phyloP scores from a whole-genome alignment of 2,113 vertebrate species.

The Pongo pygmaeus region DNA sequence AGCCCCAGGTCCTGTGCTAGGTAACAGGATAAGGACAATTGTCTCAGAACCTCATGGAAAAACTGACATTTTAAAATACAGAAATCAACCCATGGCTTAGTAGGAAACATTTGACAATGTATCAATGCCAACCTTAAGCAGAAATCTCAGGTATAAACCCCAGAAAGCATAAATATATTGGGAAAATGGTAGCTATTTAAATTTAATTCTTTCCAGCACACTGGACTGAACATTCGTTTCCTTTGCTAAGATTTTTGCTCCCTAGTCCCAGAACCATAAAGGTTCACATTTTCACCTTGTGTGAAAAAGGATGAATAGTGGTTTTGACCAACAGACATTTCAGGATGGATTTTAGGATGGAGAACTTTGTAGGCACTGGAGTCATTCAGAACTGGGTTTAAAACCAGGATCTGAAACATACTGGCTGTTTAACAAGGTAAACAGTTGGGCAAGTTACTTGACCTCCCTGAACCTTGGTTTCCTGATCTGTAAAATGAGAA shows the following conservation, averaged over 20 bases:
- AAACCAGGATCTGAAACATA: not conserved
- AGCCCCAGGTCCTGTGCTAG: not conserved
- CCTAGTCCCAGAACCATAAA: not conserved
- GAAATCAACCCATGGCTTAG: constrained; percentile 1
- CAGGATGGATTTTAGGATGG: constrained; percentile 1
- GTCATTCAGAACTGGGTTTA: not conserved
- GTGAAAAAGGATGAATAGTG: not conserved
- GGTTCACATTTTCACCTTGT: constrained; percentile 3
- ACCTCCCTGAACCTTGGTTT: not conserved
- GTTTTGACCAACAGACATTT: constrained; percentile 17
- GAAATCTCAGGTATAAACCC: constrained; percentile 16
- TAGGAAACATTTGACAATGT: constrained; percentile 46
- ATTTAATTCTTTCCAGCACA: constrained; percentile 29
- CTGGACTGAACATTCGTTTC: not conserved
- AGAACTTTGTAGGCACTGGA: not conserved
- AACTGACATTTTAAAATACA: not conserved
- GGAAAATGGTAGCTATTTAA: not conserved
- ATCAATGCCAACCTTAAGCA: not conserved
- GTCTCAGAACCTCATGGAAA: not conserved
- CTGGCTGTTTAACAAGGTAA: not conserved
- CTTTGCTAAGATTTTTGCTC: constrained; percentile 34
- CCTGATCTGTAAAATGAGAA: constrained; percentile 17
- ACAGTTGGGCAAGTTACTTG: not conserved
- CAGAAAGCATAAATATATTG: not conserved
- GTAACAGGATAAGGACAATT: not conserved